A percentile compares a stretch with the other conserved stretches of the same genome.
These are phyloP conservation scores for Bombus cullumanus DNA, from an alignment of 1,140 invertebrate species.

Conservation along the genomic window DNA sequence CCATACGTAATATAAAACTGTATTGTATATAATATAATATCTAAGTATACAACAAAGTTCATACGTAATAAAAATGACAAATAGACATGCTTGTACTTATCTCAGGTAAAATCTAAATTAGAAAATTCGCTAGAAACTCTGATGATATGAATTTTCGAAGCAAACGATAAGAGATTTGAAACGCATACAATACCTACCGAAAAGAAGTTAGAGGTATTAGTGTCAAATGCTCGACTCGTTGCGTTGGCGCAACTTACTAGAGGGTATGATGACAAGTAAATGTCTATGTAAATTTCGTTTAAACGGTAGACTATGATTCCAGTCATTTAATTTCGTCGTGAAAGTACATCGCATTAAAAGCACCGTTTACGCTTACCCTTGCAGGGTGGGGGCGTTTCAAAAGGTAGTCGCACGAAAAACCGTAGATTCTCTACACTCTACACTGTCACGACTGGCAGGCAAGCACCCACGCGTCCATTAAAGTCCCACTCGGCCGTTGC, in stretches of 20 bases:
- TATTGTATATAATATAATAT: too few species aligned
- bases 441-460: constrained; percentile 56
- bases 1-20: too few species aligned
- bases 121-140: not conserved
- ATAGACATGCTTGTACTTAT: not conserved
- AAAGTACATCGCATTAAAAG: constrained; percentile 51
- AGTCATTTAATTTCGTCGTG: constrained; percentile 61
- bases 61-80: not conserved
- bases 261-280: not conserved
- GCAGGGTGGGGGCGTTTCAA: constrained; percentile 33
- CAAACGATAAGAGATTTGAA: not conserved
- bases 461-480: constrained; percentile 74
- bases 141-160: not conserved
- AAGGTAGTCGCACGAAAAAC: constrained; percentile 64
- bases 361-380: constrained; percentile 49
- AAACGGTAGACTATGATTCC: constrained; percentile 41
- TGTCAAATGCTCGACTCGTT: not conserved
- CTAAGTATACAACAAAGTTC: too few species aligned
- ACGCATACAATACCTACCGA: not conserved
- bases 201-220: not conserved
- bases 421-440: constrained; percentile 54
- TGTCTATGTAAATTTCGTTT: constrained; percentile 35
- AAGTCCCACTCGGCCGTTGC: constrained; percentile 48
- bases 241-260: constrained; percentile 10
- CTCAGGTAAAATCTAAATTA: not conserved